Evolutionary conservation across 2,797 vertebrate species (phyloP).

Genomic region (Myotis daubentonii): DNA sequence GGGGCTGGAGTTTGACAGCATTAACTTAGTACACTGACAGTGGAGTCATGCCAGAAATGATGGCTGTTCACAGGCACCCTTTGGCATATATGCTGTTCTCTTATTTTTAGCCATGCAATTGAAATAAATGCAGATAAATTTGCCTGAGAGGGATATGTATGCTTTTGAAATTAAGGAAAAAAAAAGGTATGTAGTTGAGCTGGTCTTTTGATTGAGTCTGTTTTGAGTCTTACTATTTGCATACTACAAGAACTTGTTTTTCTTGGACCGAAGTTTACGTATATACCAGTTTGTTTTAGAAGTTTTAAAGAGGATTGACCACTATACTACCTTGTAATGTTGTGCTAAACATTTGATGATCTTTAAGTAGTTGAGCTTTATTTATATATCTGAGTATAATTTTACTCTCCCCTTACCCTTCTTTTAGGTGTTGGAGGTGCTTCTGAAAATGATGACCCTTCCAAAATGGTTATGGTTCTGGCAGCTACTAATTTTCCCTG

Average conservation of each 20-base stretch:
- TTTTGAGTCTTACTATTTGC: not conserved
- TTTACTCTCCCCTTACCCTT: not conserved
- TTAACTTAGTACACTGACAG: not conserved
- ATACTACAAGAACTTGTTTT: not conserved
- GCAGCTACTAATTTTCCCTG: conserved; percentile 99
- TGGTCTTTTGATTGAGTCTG: conserved; percentile 21
- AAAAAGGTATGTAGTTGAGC: not conserved
- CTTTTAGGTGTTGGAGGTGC: conserved; percentile 94
- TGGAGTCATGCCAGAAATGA: not conserved
- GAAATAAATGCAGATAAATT: conserved; percentile 35
- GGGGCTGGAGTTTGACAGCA: not conserved
- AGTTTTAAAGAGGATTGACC: not conserved
- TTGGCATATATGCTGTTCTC: not conserved
- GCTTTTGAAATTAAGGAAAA: not conserved
- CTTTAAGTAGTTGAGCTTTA: conserved; percentile 21
- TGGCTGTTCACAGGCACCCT: not conserved
- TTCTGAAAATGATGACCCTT: conserved; percentile 96
- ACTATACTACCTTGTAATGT: not conserved
- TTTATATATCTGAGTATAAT: not conserved
- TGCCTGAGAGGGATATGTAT: not conserved
- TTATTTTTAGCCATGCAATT: not conserved
- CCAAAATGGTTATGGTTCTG: conserved; percentile 99
- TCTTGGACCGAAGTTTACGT: not conserved
- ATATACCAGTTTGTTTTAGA: not conserved
- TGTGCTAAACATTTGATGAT: not conserved